These are phyloP conservation scores for Syngnathus scovelli DNA, from an alignment of 2,113 vertebrate genomes.

Conservation along the genomic window DNA sequence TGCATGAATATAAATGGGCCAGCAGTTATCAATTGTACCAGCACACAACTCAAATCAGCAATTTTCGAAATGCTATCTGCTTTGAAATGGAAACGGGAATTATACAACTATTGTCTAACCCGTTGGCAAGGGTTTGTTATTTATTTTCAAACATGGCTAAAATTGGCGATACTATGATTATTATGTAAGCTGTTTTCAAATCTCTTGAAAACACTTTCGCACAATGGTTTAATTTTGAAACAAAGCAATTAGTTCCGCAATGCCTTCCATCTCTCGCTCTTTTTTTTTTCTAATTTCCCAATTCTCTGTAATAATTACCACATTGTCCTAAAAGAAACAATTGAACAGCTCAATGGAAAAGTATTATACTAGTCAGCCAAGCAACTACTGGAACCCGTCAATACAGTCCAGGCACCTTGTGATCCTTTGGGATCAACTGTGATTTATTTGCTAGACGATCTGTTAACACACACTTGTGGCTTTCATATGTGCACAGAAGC, in stretches of 20 bases:
- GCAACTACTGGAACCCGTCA: conserved; percentile 16
- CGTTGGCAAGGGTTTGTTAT: not conserved
- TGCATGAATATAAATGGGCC: not conserved
- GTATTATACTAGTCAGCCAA: not conserved
- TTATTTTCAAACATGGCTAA: not conserved
- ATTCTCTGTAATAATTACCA: not conserved
- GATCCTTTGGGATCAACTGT: conserved; percentile 39
- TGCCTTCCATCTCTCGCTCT: not conserved
- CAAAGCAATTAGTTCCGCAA: not conserved
- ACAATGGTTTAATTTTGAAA: not conserved
- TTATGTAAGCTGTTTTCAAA: not conserved
- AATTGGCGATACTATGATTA: not conserved
- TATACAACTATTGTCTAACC: not conserved
- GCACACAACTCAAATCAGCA: not conserved
- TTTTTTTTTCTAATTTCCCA: not conserved
- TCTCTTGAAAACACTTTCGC: not conserved
- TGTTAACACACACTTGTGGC: conserved; percentile 35
- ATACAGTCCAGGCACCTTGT: conserved; percentile 24
- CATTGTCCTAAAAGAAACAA: not conserved
- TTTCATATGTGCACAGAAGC: conserved; percentile 32
- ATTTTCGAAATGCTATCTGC: not conserved
- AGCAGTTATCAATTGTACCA: not conserved
- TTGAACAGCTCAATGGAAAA: not conserved
- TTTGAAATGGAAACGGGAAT: not conserved
- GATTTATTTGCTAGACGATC: conserved; percentile 33